A percentile compares a stretch with the other conserved stretches of the same genome.
Conservation (phyloP, 2,888 invertebrate species). For the Helicoverpa assulta region DNA sequence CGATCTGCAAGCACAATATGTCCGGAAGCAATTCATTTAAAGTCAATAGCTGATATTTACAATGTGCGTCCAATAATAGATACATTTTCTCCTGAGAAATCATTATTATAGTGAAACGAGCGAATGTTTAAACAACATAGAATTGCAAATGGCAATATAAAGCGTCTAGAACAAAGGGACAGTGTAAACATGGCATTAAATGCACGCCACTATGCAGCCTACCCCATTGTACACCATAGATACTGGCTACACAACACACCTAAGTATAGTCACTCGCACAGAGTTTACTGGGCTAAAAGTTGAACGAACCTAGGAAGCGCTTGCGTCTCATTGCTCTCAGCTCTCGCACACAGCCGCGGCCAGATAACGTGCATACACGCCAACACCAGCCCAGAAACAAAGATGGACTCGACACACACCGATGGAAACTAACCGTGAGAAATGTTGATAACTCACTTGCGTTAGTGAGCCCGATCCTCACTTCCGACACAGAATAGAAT, state of each 20-base stretch:
- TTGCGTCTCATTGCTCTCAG: slow-evolving; percentile 84
- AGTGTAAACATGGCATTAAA: slow-evolving; percentile 75
- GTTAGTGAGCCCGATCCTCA: slow-evolving; percentile 83
- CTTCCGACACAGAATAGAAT: slow-evolving; percentile 85
- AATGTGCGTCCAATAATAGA: slow-evolving; percentile 37
- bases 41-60: slow-evolving; percentile 38
- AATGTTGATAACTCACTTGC: slow-evolving; percentile 89
- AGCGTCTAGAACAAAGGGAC: slow-evolving; percentile 74
- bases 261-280: slow-evolving; percentile 77
- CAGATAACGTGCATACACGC: slow-evolving; percentile 66
- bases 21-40: slow-evolving; percentile 39
- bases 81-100: slow-evolving; percentile 48
- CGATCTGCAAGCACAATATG: slow-evolving; percentile 15
- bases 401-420: slow-evolving; percentile 82
- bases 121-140: slow-evolving; percentile 55
- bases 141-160: slow-evolving; percentile 67
- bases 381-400: slow-evolving; percentile 73
- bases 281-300: slow-evolving; percentile 91
- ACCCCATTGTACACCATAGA: slow-evolving; percentile 70
- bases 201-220: slow-evolving; percentile 70
- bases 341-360: slow-evolving; percentile 79
- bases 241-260: slow-evolving; percentile 68
- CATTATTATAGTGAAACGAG: slow-evolving; percentile 49
- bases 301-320: slow-evolving; percentile 88
- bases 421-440: slow-evolving; percentile 85